Percentiles rank a stretch among this genome's conserved stretches.
These are phyloP conservation scores for Chloromyia formosa DNA, from an alignment of 2,888 invertebrate genomes.

Conservation along the genomic window DNA sequence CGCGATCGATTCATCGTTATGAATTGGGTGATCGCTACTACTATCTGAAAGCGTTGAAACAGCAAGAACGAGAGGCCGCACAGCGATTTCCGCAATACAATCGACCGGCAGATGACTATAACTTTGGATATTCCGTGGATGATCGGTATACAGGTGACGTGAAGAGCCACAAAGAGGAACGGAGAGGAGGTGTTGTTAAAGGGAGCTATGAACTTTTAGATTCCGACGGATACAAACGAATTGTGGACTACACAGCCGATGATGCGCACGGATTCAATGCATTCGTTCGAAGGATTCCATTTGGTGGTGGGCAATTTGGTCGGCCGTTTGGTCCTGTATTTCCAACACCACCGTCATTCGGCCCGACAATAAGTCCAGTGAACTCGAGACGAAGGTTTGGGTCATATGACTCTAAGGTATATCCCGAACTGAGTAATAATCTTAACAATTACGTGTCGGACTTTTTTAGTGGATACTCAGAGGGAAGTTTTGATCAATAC, in stretches of 20 bases:
- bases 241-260: slow-evolving; percentile 63
- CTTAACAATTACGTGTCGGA: slow-evolving; percentile 33
- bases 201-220: slow-evolving; percentile 63
- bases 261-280: slow-evolving; percentile 63
- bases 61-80: slow-evolving; percentile 11
- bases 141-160: slow-evolving; percentile 61
- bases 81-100: slow-evolving; percentile 19
- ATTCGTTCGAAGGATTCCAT: slow-evolving; percentile 58
- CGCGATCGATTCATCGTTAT: slow-evolving; percentile 32
- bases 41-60: slow-evolving; percentile 12
- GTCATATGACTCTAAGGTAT: neutral
- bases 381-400: neutral
- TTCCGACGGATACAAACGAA: slow-evolving; percentile 62
- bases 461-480: slow-evolving; percentile 27
- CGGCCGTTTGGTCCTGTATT: neutral
- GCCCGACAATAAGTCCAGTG: neutral
- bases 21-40: slow-evolving; percentile 37
- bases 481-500: slow-evolving; percentile 25
- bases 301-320: neutral
- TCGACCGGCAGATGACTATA: slow-evolving; percentile 58
- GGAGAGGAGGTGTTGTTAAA: slow-evolving; percentile 61
- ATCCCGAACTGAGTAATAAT: slow-evolving; percentile 14
- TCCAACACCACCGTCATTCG: neutral
- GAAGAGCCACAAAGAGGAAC: slow-evolving; percentile 62
- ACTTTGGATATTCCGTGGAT: slow-evolving; percentile 58